Percentiles rank a stretch among this genome's conserved stretches.
phyloP scores from a whole-genome alignment of 2,113 vertebrate species.

The Glaucomys volans region DNA sequence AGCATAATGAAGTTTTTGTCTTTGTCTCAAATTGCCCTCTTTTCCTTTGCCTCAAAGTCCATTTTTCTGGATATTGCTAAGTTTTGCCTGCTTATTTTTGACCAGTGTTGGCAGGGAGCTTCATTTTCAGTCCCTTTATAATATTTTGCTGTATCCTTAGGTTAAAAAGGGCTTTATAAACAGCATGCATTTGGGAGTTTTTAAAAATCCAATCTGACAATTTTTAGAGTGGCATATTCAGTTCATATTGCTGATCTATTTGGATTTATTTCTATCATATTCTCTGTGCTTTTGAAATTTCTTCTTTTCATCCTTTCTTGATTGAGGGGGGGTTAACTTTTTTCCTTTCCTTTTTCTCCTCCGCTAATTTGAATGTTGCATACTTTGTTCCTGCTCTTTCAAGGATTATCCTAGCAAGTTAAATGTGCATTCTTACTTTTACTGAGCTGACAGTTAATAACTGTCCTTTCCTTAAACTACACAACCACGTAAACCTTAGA shows the following conservation, averaged over 20 bases:
- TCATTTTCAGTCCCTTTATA: neutral
- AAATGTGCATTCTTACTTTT: neutral
- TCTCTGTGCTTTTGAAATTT: neutral
- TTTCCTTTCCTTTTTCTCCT: neutral
- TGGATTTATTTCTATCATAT: conserved; percentile 8
- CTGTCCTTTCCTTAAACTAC: neutral
- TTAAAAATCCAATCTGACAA: neutral
- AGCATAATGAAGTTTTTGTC: neutral
- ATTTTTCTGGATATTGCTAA: neutral
- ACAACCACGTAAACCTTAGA: neutral
- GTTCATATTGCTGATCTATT: conserved; percentile 9
- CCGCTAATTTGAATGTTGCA: neutral
- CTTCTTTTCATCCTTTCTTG: neutral
- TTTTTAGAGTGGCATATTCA: neutral
- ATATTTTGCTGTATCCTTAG: neutral
- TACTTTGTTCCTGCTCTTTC: conserved; percentile 16
- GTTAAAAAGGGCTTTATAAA: neutral
- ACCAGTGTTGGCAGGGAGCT: neutral
- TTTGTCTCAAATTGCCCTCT: neutral
- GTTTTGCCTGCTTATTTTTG: neutral
- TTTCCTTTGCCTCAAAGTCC: neutral
- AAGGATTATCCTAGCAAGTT: neutral
- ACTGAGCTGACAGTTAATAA: neutral
- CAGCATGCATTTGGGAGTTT: neutral
- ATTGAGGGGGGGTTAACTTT: neutral